Percentiles rank a stretch among this genome's conserved stretches.
These are phyloP conservation scores for Tragelaphus buxtoni DNA, from an alignment of 2,113 vertebrate genomes.

Conservation along the genomic window DNA sequence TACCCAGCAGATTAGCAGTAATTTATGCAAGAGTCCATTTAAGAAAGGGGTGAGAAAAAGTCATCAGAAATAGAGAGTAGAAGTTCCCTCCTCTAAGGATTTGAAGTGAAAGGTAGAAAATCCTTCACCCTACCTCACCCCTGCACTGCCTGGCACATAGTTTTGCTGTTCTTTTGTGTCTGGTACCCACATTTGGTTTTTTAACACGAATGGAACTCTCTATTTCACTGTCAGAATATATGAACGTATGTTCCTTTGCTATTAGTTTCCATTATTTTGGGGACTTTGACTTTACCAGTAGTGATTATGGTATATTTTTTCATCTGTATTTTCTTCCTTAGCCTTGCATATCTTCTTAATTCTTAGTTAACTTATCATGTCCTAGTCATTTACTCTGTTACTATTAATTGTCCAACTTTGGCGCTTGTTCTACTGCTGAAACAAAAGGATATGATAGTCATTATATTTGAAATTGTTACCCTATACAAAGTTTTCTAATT, in stretches of 20 bases:
- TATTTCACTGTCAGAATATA: background rate
- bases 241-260: background rate
- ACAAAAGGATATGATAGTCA: background rate
- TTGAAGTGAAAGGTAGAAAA: background rate
- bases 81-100: background rate
- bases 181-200: background rate
- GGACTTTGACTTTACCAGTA: background rate
- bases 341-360: background rate
- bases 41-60: background rate
- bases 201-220: background rate
- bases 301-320: constrained; percentile 26
- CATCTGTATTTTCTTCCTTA: constrained; percentile 19
- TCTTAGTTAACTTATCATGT: background rate
- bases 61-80: background rate
- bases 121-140: background rate
- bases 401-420: constrained; percentile 17
- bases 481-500: background rate
- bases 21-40: background rate
- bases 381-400: constrained; percentile 15
- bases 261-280: background rate
- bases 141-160: background rate
- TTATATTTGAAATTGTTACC: background rate
- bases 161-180: background rate
- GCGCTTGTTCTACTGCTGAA: background rate
- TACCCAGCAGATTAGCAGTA: background rate